phyloP scores from a whole-genome alignment of 1,140 invertebrate genomes.

The Drosophila arawakana region DNA sequence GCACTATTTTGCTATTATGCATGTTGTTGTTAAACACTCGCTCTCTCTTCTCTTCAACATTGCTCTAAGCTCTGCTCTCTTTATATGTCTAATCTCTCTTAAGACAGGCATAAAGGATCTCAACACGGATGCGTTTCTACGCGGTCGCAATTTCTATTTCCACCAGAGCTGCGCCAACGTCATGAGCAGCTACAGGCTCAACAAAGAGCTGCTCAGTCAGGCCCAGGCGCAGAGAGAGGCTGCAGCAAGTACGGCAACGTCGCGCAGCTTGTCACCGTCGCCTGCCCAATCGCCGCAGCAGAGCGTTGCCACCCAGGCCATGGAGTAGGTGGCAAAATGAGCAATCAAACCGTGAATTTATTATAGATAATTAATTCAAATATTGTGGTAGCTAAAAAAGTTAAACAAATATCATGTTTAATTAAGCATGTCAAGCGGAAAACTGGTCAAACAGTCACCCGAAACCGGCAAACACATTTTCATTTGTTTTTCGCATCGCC shows the following conservation, averaged over 20 bases:
- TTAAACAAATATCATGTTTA: slow-evolving; percentile 48
- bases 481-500: slow-evolving; percentile 7
- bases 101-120: slow-evolving; percentile 84
- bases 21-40: slow-evolving; percentile 14
- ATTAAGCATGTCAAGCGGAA: slow-evolving; percentile 39
- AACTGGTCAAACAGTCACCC: slow-evolving; percentile 17
- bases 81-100: slow-evolving; percentile 43
- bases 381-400: slow-evolving; percentile 70
- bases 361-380: slow-evolving; percentile 75
- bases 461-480: slow-evolving; percentile 46
- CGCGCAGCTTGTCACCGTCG: slow-evolving; percentile 68
- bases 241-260: slow-evolving; percentile 52
- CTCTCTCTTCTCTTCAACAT: not conserved
- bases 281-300: slow-evolving; percentile 73
- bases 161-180: slow-evolving; percentile 84
- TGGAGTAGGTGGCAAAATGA: slow-evolving; percentile 51
- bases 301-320: slow-evolving; percentile 59
- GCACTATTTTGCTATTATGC: slow-evolving; percentile 37
- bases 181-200: slow-evolving; percentile 80
- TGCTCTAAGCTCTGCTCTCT: slow-evolving; percentile 42
- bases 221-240: slow-evolving; percentile 60
- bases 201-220: slow-evolving; percentile 76
- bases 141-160: slow-evolving; percentile 83
- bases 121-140: slow-evolving; percentile 79
- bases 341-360: slow-evolving; percentile 80